A percentile compares a stretch with the other conserved stretches of the same genome.
These are phyloP conservation scores for Apotomis capreana DNA, from an alignment of 2,888 invertebrate genomes.

Conservation along the genomic window DNA sequence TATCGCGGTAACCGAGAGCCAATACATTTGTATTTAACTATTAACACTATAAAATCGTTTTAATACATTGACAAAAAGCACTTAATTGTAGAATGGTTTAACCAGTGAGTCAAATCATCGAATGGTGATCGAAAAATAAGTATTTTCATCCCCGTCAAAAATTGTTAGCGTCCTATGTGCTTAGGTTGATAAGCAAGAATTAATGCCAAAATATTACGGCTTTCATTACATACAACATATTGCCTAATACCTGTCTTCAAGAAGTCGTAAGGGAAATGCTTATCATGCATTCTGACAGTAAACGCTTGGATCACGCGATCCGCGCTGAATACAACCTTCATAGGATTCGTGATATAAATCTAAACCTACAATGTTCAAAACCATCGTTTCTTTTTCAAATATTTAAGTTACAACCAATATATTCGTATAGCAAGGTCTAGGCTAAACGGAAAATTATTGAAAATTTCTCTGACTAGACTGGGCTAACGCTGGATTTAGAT, in stretches of 20 bases:
- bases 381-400: neutral
- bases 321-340: neutral
- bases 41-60: too few species aligned
- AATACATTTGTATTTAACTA: neutral
- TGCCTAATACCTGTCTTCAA: slow-evolving; percentile 11
- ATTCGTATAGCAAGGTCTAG: neutral
- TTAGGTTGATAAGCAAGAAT: neutral
- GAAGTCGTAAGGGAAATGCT: slow-evolving; percentile 31
- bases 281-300: slow-evolving; percentile 35
- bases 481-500: neutral
- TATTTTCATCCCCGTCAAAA: too few species aligned
- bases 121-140: too few species aligned
- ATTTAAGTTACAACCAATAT: neutral
- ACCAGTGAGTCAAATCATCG: too few species aligned
- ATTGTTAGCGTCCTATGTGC: too few species aligned
- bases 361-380: slow-evolving; percentile 5
- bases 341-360: slow-evolving; percentile 1
- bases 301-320: slow-evolving; percentile 27
- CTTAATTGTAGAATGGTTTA: too few species aligned
- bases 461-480: neutral
- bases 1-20: neutral
- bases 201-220: too few species aligned
- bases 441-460: slow-evolving; percentile 1
- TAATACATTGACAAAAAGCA: too few species aligned
- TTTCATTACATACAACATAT: slow-evolving; percentile 3